Percentiles rank a stretch among this genome's conserved stretches.
Conservation (phyloP, 2,888 invertebrate genomes). For the Drosophila robusta region DNA sequence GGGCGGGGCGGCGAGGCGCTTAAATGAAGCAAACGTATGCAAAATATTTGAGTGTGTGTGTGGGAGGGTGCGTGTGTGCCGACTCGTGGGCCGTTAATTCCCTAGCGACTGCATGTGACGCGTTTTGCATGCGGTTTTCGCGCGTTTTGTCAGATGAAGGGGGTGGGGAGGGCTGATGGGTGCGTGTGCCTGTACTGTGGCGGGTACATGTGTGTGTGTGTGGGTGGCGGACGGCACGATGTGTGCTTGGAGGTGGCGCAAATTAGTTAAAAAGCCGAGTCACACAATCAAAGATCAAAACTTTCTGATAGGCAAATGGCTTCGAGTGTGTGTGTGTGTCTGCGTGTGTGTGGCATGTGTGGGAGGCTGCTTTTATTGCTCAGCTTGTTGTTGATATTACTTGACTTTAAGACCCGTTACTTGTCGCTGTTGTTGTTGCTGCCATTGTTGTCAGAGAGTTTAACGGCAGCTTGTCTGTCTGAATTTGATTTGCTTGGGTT, state of each 20-base stretch:
- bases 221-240: neutral
- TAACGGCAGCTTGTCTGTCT: constrained; percentile 54
- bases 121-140: constrained; percentile 76
- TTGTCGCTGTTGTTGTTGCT: constrained; percentile 13
- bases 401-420: constrained; percentile 48
- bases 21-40: constrained; percentile 65
- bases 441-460: constrained; percentile 39
- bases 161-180: neutral
- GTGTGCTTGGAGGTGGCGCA: constrained; percentile 61
- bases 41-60: constrained; percentile 56
- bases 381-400: constrained; percentile 32
- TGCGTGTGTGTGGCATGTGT: constrained; percentile 23
- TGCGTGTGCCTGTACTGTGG: neutral
- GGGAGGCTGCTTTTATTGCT: constrained; percentile 57
- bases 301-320: constrained; percentile 66
- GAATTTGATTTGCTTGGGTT: constrained; percentile 54
- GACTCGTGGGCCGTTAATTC: constrained; percentile 60
- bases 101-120: constrained; percentile 77
- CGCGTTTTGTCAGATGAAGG: constrained; percentile 39
- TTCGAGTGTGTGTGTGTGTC: constrained; percentile 14
- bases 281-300: constrained; percentile 82
- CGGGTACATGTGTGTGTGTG: constrained; percentile 6
- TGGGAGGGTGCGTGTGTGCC: constrained; percentile 18
- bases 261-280: constrained; percentile 82
- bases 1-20: constrained; percentile 14